phyloP scores from a whole-genome alignment of 2,113 vertebrate genomes.

The Ariopsis seemanni region DNA sequence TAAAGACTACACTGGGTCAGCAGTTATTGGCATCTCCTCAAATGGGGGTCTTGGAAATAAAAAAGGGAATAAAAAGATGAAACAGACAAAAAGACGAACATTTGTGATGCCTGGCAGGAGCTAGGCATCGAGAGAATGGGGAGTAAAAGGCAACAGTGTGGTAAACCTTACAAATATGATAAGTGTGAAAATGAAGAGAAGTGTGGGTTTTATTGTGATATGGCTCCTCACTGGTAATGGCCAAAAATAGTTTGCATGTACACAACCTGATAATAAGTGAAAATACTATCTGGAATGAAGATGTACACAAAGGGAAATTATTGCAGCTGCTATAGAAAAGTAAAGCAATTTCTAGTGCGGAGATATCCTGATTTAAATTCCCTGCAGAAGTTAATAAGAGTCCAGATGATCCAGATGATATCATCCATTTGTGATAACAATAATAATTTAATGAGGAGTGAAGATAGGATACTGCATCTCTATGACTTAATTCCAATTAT shows the following conservation, averaged over 20 bases:
- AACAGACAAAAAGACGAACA: slow-evolving; percentile 73
- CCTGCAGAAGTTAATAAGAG: neutral
- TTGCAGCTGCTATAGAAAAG: neutral
- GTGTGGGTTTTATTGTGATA: neutral
- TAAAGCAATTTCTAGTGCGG: neutral
- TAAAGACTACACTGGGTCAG: slow-evolving; percentile 78
- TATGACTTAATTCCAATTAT: slow-evolving; percentile 25
- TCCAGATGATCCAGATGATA: neutral
- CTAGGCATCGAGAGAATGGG: slow-evolving; percentile 70
- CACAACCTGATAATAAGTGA: neutral
- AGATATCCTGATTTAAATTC: neutral
- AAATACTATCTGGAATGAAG: neutral
- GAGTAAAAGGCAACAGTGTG: slow-evolving; percentile 69
- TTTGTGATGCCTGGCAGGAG: slow-evolving; percentile 70
- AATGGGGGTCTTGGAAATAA: slow-evolving; percentile 32
- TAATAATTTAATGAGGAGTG: slow-evolving; percentile 43
- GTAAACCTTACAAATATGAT: slow-evolving; percentile 60
- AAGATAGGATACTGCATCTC: slow-evolving; percentile 13
- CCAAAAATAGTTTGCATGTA: neutral
- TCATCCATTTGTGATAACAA: slow-evolving; percentile 17
- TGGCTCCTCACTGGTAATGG: neutral
- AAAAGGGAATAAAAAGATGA: slow-evolving; percentile 12
- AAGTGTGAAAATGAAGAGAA: slow-evolving; percentile 11
- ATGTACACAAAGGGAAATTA: neutral
- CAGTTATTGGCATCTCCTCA: slow-evolving; percentile 85